A percentile compares a stretch with the other conserved stretches of the same genome.
Evolutionary conservation across 2,888 invertebrate species (phyloP).

Genomic region (Pterostichus niger): DNA sequence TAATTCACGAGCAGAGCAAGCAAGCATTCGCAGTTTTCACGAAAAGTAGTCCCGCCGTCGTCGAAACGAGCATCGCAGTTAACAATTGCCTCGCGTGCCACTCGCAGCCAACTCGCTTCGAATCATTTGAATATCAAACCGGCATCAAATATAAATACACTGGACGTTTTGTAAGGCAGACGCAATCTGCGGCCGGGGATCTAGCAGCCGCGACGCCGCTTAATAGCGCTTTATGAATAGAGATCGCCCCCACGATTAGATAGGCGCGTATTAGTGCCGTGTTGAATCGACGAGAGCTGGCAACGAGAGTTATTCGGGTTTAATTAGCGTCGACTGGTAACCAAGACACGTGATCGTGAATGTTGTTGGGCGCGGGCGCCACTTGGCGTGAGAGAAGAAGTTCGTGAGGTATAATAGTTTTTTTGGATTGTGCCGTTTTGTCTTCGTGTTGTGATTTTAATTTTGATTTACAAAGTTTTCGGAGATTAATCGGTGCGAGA

Average conservation of each 20-base stretch:
- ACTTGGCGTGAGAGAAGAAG: background rate
- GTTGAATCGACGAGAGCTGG: constrained; percentile 41
- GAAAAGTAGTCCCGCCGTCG: background rate
- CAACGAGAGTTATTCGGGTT: constrained; percentile 49
- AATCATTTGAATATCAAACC: constrained; percentile 74
- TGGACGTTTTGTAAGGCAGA: constrained; percentile 72
- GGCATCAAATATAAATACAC: constrained; percentile 73
- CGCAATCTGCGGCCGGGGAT: constrained; percentile 30
- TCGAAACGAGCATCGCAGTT: constrained; percentile 68
- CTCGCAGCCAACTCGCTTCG: constrained; percentile 61
- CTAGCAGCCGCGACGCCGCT: constrained; percentile 38
- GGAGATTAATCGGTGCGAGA: too few relatives aligned
- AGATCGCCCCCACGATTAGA: constrained; percentile 56
- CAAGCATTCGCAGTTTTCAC: too few relatives aligned
- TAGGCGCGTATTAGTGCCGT: constrained; percentile 54
- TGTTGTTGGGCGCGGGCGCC: too few relatives aligned
- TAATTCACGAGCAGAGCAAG: too few relatives aligned
- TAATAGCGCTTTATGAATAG: constrained; percentile 58
- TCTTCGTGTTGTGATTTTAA: constrained; percentile 3
- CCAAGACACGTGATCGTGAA: background rate
- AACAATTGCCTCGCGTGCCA: constrained; percentile 74
- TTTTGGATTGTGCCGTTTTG: constrained; percentile 18
- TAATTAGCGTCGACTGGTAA: constrained; percentile 15
- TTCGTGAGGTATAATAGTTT: constrained; percentile 8
- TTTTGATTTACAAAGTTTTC: background rate